Percentiles rank a stretch among this genome's conserved stretches.
Conservation (phyloP, 2,113 vertebrate species). For the Halcyon malimbica region DNA sequence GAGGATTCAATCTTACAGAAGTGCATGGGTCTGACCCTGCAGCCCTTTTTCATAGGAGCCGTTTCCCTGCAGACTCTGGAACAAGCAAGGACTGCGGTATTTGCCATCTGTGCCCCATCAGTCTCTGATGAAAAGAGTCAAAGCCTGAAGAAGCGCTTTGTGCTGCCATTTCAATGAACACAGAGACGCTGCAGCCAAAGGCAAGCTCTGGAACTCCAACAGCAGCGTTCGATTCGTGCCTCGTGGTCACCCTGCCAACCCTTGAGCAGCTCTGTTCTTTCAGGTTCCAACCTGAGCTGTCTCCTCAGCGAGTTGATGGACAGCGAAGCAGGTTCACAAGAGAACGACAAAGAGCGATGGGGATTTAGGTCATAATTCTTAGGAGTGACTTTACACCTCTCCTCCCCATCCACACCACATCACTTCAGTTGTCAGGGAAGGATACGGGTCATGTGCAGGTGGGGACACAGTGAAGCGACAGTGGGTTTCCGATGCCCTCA, state of each 20-base stretch:
- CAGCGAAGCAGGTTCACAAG: background rate
- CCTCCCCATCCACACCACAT: accelerated
- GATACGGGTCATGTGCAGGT: accelerated
- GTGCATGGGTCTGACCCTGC: background rate
- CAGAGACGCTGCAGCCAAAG: background rate
- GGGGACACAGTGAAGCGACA: accelerated
- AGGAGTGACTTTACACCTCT: background rate
- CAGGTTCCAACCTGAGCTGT: background rate
- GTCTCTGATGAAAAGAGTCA: background rate
- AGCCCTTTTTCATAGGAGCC: background rate
- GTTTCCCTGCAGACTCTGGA: background rate
- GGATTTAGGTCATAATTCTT: background rate
- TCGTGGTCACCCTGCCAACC: background rate
- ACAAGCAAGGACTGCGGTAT: background rate
- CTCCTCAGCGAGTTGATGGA: background rate
- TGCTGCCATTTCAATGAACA: background rate
- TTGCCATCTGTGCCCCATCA: background rate
- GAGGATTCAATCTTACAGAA: constrained; percentile 25
- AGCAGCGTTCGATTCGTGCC: accelerated
- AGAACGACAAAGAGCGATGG: accelerated
- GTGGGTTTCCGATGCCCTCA: background rate
- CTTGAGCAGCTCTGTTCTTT: accelerated
- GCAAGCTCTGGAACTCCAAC: background rate
- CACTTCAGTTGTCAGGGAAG: background rate
- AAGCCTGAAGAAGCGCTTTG: background rate